phyloP scores from a whole-genome alignment of 2,797 vertebrate species.

The Buceros bicornis region DNA sequence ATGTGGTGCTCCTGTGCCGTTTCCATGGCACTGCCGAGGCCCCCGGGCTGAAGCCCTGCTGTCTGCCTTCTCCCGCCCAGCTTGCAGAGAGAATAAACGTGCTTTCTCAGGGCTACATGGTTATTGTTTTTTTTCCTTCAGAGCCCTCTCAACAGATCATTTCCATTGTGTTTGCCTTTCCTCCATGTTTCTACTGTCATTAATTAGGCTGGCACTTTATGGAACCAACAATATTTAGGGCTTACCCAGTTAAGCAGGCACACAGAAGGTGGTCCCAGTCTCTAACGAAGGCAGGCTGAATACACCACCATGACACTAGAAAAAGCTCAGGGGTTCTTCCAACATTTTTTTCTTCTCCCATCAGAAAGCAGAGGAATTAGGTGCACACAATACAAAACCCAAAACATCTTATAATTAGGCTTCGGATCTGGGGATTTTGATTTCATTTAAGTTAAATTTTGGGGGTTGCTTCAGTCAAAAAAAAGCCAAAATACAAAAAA shows the following conservation, averaged over 20 bases:
- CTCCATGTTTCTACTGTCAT: not conserved
- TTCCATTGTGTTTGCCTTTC: not conserved
- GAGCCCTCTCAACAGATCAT: not conserved
- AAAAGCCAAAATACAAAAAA: not conserved
- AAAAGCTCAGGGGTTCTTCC: not conserved
- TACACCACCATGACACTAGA: not conserved
- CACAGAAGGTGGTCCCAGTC: not conserved
- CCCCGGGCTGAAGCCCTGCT: conserved; percentile 8
- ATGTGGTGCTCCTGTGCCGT: not conserved
- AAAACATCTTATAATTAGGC: not conserved
- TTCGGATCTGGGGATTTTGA: not conserved
- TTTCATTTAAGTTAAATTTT: not conserved
- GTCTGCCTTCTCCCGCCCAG: conserved; percentile 3
- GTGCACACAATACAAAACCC: not conserved
- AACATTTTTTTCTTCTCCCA: not conserved
- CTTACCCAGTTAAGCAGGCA: not conserved
- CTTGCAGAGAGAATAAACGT: not conserved
- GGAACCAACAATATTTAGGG: not conserved
- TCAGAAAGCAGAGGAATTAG: not conserved
- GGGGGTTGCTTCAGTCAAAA: not conserved
- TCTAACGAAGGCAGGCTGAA: not conserved
- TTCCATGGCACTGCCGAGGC: conserved; percentile 55
- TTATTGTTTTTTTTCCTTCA: not conserved
- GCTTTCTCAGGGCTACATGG: not conserved
- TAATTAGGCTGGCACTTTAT: not conserved